These are phyloP conservation scores for Rhopilema esculentum DNA, from an alignment of 30 jellyfish, hydroid and myxozoan species.

Conservation along the genomic window DNA sequence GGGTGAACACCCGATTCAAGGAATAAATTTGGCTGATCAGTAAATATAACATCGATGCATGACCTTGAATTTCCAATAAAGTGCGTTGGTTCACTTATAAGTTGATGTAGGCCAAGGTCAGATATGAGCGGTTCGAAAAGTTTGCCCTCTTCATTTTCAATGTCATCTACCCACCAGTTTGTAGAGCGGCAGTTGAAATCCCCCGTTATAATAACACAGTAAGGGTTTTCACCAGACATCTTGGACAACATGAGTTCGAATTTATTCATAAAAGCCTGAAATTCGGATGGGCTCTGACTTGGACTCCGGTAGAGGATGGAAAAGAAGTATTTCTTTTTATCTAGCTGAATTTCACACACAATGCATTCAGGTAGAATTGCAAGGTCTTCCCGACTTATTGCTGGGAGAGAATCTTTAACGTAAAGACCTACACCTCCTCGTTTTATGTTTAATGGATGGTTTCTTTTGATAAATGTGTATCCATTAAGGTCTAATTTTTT, in stretches of 20 bases:
- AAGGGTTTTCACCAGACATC: constrained; percentile 20
- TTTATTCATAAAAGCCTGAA: constrained; percentile 32
- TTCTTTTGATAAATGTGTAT: constrained; percentile 19
- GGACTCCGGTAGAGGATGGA: constrained; percentile 52
- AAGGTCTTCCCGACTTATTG: constrained; percentile 48
- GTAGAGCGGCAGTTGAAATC: constrained; percentile 19
- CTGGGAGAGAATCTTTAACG: constrained; percentile 44
- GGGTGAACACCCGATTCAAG: constrained; percentile 50
- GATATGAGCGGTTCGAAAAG: constrained; percentile 9
- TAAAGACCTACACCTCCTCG: constrained; percentile 54
- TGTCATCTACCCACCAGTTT: constrained; percentile 43
- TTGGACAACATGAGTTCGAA: constrained; percentile 31
- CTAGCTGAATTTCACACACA: constrained; percentile 43
- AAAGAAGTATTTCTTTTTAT: constrained; percentile 42
- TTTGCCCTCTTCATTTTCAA: constrained; percentile 32
- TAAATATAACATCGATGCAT: neutral
- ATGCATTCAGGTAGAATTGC: constrained; percentile 42
- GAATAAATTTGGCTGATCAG: constrained; percentile 18
- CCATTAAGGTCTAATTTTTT: constrained; percentile 39
- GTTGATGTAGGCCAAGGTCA: constrained; percentile 42
- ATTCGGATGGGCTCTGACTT: constrained; percentile 66
- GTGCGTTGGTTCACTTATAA: constrained; percentile 26
- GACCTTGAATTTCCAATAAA: too few relatives aligned
- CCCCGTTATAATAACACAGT: constrained; percentile 30
- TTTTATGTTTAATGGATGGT: constrained; percentile 45